Evolutionary conservation across 2,797 vertebrate species (phyloP).

Genomic region (Kryptopterus vitreolus): DNA sequence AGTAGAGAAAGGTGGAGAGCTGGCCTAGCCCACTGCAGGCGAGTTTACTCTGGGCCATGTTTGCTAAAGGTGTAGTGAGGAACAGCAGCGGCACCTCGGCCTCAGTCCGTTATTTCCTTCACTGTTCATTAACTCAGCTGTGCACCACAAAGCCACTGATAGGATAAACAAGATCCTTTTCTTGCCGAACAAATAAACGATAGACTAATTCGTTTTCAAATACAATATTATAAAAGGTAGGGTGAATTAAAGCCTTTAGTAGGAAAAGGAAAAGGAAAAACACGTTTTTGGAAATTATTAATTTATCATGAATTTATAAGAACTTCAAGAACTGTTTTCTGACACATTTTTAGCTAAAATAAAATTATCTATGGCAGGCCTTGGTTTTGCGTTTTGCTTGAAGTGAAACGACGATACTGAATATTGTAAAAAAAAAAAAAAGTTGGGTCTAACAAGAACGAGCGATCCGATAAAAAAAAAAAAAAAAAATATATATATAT

Average conservation of each 20-base stretch:
- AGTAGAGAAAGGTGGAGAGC: constrained; percentile 10
- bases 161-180: constrained; percentile 17
- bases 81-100: constrained; percentile 41
- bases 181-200: background rate
- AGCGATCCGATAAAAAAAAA: constrained; percentile 45
- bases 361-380: background rate
- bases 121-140: constrained; percentile 60
- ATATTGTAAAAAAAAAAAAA: background rate
- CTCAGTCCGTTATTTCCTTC: constrained; percentile 61
- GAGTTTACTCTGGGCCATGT: constrained; percentile 54
- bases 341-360: background rate
- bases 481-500: too few relatives aligned
- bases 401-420: constrained; percentile 28
- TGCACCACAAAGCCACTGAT: constrained; percentile 20
- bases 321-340: background rate
- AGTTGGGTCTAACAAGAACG: constrained; percentile 52
- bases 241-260: background rate
- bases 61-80: constrained; percentile 63
- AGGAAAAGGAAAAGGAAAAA: background rate
- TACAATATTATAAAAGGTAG: background rate
- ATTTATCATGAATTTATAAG: too few relatives aligned
- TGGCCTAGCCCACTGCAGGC: constrained; percentile 8
- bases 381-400: background rate
- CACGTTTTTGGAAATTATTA: too few relatives aligned
- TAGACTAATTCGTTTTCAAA: background rate